A percentile compares a stretch with the other conserved stretches of the same genome.
Evolutionary conservation across 2,797 vertebrate species (phyloP).

Genomic region (Cynodonichthys magdalenae): DNA sequence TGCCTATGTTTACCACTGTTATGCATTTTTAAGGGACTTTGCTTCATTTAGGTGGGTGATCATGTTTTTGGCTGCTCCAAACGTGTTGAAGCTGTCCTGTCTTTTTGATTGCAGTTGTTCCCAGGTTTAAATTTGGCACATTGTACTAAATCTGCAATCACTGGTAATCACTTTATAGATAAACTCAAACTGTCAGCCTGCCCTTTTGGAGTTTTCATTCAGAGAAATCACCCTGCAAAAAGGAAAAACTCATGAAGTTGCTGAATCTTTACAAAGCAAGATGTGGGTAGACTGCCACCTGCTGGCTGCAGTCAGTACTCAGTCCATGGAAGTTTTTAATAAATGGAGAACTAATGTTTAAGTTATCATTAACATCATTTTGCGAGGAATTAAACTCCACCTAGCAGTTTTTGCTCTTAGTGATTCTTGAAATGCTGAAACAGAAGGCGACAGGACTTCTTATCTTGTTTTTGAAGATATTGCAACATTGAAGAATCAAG

Average conservation of each 20-base stretch:
- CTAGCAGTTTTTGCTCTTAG: background rate
- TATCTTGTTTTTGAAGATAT: background rate
- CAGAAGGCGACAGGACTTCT: background rate
- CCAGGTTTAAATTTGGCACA: no score
- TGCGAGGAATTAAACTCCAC: background rate
- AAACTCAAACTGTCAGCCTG: no score
- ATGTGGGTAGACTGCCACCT: constrained; percentile 21
- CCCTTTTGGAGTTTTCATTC: background rate
- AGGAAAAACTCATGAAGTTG: background rate
- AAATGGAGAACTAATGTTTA: background rate
- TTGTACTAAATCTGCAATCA: background rate
- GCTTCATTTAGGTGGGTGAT: no score
- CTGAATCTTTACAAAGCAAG: background rate
- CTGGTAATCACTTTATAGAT: no score
- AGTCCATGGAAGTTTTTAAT: background rate
- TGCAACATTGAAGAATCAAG: background rate
- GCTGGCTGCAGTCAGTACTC: constrained; percentile 22
- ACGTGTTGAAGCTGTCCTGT: no score
- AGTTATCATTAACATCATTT: background rate
- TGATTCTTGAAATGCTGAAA: background rate
- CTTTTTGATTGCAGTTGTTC: no score
- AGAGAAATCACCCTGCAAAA: background rate
- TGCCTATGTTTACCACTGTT: no score
- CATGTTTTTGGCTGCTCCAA: no score
- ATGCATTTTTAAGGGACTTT: no score